These are phyloP conservation scores for Gonioctena quinquepunctata DNA, from an alignment of 1,140 invertebrate genomes.

Conservation along the genomic window DNA sequence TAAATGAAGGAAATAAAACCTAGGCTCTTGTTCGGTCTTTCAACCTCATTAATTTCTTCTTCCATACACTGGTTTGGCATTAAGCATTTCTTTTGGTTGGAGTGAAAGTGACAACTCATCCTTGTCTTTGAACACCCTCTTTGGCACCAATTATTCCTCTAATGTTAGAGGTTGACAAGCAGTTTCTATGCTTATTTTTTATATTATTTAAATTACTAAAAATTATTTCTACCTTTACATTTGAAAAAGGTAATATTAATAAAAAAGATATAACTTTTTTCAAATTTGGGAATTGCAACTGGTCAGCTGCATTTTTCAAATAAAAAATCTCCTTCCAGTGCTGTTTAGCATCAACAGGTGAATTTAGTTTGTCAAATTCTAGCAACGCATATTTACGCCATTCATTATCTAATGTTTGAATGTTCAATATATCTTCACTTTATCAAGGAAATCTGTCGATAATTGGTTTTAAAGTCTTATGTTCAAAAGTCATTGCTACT, in stretches of 20 bases:
- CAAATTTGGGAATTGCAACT: background rate
- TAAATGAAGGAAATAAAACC: too few species aligned
- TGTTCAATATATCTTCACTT: background rate
- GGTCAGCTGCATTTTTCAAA: background rate
- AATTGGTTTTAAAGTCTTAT: background rate
- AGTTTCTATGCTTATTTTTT: background rate
- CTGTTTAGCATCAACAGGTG: background rate
- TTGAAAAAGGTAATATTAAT: background rate
- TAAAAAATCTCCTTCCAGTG: background rate
- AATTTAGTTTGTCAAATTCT: background rate
- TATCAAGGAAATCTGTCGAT: slow-evolving; percentile 6
- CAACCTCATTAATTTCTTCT: too few species aligned
- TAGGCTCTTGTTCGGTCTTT: too few species aligned
- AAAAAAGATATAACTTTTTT: background rate
- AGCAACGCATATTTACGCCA: slow-evolving; percentile 9
- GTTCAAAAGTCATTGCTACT: background rate
- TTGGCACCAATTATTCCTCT: background rate
- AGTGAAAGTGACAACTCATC: background rate
- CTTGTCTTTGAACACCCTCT: background rate
- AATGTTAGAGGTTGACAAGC: background rate
- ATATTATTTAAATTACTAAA: background rate
- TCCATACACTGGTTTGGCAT: too few species aligned
- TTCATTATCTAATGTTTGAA: slow-evolving; percentile 16
- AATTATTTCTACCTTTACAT: background rate
- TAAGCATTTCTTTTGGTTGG: background rate